phyloP scores from a whole-genome alignment of 2,888 invertebrate genomes.

The Fragum whitleyi region DNA sequence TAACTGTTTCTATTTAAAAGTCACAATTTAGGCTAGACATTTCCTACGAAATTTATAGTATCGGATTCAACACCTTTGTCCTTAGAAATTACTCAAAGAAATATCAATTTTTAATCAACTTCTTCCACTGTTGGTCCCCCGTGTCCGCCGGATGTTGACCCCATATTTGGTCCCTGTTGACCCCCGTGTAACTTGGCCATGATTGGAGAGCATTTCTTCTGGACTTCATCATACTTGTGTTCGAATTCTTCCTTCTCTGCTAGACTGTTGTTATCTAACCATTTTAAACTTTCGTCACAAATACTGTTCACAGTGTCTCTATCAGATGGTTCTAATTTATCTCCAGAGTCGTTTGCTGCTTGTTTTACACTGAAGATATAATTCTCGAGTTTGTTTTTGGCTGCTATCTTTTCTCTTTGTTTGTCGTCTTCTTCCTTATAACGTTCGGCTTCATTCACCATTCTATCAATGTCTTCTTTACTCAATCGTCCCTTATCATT shows the following conservation, averaged over 20 bases:
- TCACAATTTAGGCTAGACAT: too few species aligned
- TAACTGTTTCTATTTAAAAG: too few species aligned
- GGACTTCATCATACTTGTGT: slow-evolving; percentile 91
- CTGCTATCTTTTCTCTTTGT: slow-evolving; percentile 77
- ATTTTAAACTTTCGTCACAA: slow-evolving; percentile 89
- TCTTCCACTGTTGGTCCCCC: slow-evolving; percentile 88
- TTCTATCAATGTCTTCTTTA: slow-evolving; percentile 94
- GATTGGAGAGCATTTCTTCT: slow-evolving; percentile 91
- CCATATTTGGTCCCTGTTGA: slow-evolving; percentile 9
- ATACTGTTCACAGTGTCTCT: slow-evolving; percentile 88
- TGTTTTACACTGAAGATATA: slow-evolving; percentile 85
- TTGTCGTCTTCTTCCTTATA: slow-evolving; percentile 82
- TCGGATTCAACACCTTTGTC: too few species aligned
- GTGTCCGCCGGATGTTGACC: slow-evolving; percentile 66
- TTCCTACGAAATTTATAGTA: too few species aligned
- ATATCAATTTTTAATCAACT: slow-evolving; percentile 87
- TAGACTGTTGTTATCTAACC: slow-evolving; percentile 92
- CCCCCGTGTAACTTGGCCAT: slow-evolving; percentile 88
- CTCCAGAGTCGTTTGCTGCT: slow-evolving; percentile 87
- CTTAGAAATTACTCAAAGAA: too few species aligned
- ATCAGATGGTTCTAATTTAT: slow-evolving; percentile 88
- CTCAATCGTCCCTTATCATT: slow-evolving; percentile 94
- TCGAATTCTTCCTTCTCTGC: slow-evolving; percentile 92
- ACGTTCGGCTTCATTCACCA: slow-evolving; percentile 82
- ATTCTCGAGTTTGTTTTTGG: slow-evolving; percentile 79